Evolutionary conservation across 2,888 invertebrate genomes (phyloP), one percentile per base, ranked within the genome.

Genomic region (Ophioninae sp.): DNA sequence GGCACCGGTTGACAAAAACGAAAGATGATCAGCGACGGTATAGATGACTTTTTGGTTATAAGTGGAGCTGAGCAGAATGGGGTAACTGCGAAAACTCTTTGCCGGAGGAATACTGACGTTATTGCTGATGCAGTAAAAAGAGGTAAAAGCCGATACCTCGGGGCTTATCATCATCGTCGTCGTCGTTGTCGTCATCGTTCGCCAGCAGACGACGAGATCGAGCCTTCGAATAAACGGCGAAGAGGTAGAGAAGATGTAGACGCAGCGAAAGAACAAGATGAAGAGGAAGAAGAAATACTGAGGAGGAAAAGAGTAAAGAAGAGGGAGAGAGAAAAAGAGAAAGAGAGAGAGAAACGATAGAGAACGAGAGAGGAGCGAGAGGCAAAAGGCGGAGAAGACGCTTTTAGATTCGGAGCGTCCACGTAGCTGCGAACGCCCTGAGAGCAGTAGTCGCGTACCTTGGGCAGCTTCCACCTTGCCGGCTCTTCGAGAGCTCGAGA

Each of bases 381-480:
- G 85, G 85, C 84, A 81, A 85, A 88, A 88, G 30, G 90, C 89
- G 91, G 90, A 88, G 88, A 88, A 90, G 91, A 92, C 92, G 91
- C 88, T 92, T 93, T 93, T 92, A 93, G 92, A 92, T 89, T 90
- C 89, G 88, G 89, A 91, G 90, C 90, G 90, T 91, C 90, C 88
- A 90, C 91, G 90, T 89, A 90, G 92, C 90, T 91, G 91, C 89
- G 90, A 79, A 89, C 88, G 90, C 90, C 90, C 90, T 89, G 90
- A 89, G 87, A 90, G 88, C 90, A 91, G 91, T 91, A 90, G 91
- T 91, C 91, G 91, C 89, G 91, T 90, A 92, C 91, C 91, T 92
- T 91, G 89, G 85, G 89, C 90, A 92, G 92, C 91, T 89, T 92
- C 91, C 90, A 91, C 91, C 91, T 91, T 91, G 91, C 91, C 91